Evolutionary conservation across 2,888 invertebrate genomes (phyloP).

Genomic region (Onchidella celtica): DNA sequence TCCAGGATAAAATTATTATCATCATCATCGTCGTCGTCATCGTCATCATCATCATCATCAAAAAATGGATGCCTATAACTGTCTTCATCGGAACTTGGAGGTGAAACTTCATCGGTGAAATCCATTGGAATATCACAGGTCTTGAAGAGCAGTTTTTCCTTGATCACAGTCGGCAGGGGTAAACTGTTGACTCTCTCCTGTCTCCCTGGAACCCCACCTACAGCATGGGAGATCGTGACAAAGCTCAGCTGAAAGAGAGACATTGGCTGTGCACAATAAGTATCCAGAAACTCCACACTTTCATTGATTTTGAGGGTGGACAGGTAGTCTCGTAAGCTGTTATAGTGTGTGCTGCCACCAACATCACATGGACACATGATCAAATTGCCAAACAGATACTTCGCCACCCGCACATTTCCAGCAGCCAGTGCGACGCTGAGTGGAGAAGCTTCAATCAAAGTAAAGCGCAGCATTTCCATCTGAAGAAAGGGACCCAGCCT

Average conservation of each 20-base stretch:
- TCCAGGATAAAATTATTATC: not conserved
- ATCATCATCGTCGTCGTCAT: not conserved
- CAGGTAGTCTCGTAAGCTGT: not conserved
- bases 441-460: not conserved
- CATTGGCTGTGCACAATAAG: conserved; percentile 6
- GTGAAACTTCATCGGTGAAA: not conserved
- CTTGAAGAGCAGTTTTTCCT: conserved; percentile 28
- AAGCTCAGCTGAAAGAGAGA: conserved; percentile 3
- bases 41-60: not conserved
- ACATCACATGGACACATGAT: conserved; percentile 9
- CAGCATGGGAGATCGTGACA: not conserved
- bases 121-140: not conserved
- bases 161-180: conserved; percentile 4
- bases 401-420: not conserved
- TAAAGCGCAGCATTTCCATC: conserved; percentile 9
- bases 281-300: not conserved
- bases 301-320: not conserved
- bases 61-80: too few species aligned
- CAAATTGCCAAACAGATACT: not conserved
- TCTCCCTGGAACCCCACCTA: not conserved
- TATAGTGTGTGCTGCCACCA: not conserved
- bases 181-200: not conserved
- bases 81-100: not conserved
- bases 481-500: not conserved
- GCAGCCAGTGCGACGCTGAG: not conserved